A percentile compares a stretch with the other conserved stretches of the same genome.
Conservation (phyloP, 2,888 invertebrate genomes). For the Eudasyphora cyanicolor region DNA sequence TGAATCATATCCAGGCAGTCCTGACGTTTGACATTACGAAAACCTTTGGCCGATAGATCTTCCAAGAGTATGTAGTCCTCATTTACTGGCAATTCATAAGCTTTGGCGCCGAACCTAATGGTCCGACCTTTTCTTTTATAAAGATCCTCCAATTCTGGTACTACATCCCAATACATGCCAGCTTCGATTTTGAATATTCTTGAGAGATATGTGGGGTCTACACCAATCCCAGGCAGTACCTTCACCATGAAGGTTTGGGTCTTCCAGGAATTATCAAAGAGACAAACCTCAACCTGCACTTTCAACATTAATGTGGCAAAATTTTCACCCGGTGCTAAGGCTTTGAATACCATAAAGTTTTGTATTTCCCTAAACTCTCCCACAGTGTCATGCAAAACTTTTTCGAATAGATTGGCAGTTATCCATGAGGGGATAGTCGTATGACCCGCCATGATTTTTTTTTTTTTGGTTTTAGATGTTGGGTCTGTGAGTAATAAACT, state of each 20-base stretch:
- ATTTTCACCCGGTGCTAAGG: slow-evolving; percentile 73
- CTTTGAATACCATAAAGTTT: slow-evolving; percentile 67
- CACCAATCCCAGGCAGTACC: no score
- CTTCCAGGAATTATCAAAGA: slow-evolving; percentile 23
- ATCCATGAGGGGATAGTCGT: slow-evolving; percentile 73
- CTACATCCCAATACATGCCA: slow-evolving; percentile 71
- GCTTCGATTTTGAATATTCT: slow-evolving; percentile 72
- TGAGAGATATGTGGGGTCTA: no score
- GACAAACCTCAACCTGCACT: slow-evolving; percentile 68
- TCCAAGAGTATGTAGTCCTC: slow-evolving; percentile 71
- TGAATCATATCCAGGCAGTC: slow-evolving; percentile 72
- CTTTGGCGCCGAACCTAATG: slow-evolving; percentile 70
- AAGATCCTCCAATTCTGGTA: slow-evolving; percentile 73
- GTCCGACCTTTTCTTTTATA: slow-evolving; percentile 69
- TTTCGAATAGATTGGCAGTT: slow-evolving; percentile 68
- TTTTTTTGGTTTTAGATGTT: no score
- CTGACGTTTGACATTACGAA: slow-evolving; percentile 72
- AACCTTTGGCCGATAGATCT: slow-evolving; percentile 70
- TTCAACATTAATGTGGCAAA: slow-evolving; percentile 74
- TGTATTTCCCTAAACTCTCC: slow-evolving; percentile 67
- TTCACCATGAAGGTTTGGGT: slow-evolving; percentile 73
- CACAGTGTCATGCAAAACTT: slow-evolving; percentile 66
- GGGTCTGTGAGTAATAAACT: no score
- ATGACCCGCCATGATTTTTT: no score
- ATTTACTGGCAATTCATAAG: slow-evolving; percentile 63